Base-by-base conservation (phyloP, 2,113 vertebrate genomes). In the Syngnathus scovelli region DNA sequence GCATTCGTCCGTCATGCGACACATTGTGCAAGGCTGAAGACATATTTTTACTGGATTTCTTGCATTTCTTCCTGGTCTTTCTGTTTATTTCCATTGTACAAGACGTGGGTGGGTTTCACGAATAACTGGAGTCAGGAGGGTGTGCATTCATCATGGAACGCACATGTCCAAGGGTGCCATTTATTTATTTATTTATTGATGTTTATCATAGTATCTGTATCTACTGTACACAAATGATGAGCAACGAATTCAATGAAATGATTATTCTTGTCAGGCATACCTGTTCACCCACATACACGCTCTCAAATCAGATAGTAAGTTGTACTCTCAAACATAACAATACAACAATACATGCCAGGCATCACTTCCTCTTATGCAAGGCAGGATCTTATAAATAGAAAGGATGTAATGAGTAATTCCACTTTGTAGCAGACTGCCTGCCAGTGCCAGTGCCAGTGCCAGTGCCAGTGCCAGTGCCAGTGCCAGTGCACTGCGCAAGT, bases 351-450 rank as follows among this genome's bases (percentile, higher is more conserved):
- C 6, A 44, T 44, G 38, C 38, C 60, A 43, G 38, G 41, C 61
- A 44, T 21, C 21, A 62, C 27, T 62, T 62, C 61, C 61, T 62
- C 41, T 62, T 62, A 23, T 23, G 41, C 61, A 62, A 62, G 61
- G 9, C 18, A 5, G n/a, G 37, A 61, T 6, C 11, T 23, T 43
- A 43, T 41, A 62, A 62, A 62, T 62, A 62, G 60, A 62, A 62
- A 62, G 60, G 60, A 62, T 62, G 19, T 62, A 39, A 62, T 62
- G 60, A 62, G n/a, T 62, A 62, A 62, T 44, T 44, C 39, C 21
- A 44, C 61, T 44, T 62, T 62, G 21, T 44, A 15, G 61, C 21
- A 44, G 61, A 44, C 55, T 44, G 61, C 39, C 55, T 44, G 61
- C 39, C 41, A 27, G 59, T 41, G 19, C 39, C 41, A 27, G 59